Base-by-base conservation (phyloP, 1,140 invertebrate genomes). In the Heliconius congener region DNA sequence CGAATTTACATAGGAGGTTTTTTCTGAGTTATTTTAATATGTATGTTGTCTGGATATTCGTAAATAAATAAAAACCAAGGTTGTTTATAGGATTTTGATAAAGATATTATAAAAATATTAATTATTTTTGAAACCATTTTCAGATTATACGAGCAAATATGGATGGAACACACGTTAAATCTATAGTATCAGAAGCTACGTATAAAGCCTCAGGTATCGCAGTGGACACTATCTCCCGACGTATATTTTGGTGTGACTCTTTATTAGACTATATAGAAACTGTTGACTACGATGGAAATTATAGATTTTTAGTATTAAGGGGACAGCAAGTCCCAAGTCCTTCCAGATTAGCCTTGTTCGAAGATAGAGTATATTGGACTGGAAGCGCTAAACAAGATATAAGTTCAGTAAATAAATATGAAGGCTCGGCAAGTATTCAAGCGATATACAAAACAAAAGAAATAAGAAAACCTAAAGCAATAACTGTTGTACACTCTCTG, bases 231-330 rank as follows among this genome's bases (percentile, higher is more conserved):
- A 97, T 99, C 8, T 97, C 97, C 0, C 97, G 97, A 88, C 95
- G 98, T 55, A 96, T 99, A 11, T 99, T 98, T 93, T 99, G 99
- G 98, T 99, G 98, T 86, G 99, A 99, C 92, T 98, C 98, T 0
- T 95, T 99, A 8, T 93, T 99, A 55, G 99, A 99, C 94, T 99
- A 99, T 89, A 99, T 99, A 81, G 99, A 99, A 89, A 99, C 98
- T 0, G 98, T 99, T 2, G 98, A 99, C 90, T 99, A 99, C 88
- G 96, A 99, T 80, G 99, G 99, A 1, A 95, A 96, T 23, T 96
- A 97, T 80, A 95, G 98, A 55, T 96, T 97, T 66, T 95, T 98
- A 87, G 96, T 98, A 2, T 90, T 98, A 0, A 93, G 98, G 78
- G 98, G 98, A 27, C 96, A 97, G 74, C 96, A 97, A 74, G 98